Evolutionary conservation across 1,140 invertebrate genomes (phyloP).

Genomic region (Megathymus violae): DNA sequence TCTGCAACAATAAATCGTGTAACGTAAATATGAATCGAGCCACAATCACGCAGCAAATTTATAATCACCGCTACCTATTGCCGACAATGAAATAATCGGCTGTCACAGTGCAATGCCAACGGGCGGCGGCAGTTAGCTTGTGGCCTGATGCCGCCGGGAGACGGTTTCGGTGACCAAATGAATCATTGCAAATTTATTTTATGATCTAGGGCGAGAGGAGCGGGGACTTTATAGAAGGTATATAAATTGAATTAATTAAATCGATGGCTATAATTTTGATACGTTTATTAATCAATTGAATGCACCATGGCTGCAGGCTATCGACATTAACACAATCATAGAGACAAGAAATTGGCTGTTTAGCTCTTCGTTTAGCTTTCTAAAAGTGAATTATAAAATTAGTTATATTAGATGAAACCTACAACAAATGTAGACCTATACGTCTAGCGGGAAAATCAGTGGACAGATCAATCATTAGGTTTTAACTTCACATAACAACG

Average conservation of each 20-base stretch:
- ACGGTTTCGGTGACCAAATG: constrained; percentile 64
- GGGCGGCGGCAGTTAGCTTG: too few relatives aligned
- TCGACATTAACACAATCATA: too few relatives aligned
- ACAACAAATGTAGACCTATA: too few relatives aligned
- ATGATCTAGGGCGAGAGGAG: constrained; percentile 47
- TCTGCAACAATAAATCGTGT: constrained; percentile 36
- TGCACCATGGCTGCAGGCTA: too few relatives aligned
- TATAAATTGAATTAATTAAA: too few relatives aligned
- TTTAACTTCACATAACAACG: background rate
- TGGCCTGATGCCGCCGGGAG: too few relatives aligned
- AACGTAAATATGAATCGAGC: constrained; percentile 43
- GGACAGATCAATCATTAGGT: background rate
- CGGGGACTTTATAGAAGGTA: background rate
- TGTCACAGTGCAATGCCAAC: constrained; percentile 78
- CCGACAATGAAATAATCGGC: constrained; percentile 75
- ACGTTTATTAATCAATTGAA: too few relatives aligned
- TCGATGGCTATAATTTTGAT: too few relatives aligned
- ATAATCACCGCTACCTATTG: constrained; percentile 67
- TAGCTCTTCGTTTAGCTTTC: too few relatives aligned
- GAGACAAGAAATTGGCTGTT: too few relatives aligned
- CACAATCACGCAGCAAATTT: constrained; percentile 62
- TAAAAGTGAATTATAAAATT: too few relatives aligned
- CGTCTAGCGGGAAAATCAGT: background rate
- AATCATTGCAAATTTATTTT: constrained; percentile 79
- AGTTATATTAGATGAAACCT: too few relatives aligned